Conservation (phyloP, 2,113 vertebrate genomes). For the Corythornis cristatus region DNA sequence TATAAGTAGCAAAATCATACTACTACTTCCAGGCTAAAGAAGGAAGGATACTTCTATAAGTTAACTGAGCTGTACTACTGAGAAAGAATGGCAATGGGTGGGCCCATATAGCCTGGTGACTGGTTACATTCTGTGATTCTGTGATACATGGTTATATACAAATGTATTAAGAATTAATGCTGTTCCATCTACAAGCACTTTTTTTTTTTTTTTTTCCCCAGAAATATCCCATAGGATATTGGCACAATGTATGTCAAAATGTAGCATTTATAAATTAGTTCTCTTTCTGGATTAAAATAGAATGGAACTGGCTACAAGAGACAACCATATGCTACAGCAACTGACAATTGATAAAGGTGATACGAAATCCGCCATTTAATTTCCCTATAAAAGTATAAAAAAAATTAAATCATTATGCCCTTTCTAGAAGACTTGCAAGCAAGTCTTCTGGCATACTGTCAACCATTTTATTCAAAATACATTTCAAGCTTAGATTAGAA, state of each 20-base stretch:
- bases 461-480: slow-evolving; percentile 33
- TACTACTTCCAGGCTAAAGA: background rate
- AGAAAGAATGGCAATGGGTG: background rate
- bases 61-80: background rate
- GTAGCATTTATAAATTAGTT: background rate
- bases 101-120: background rate
- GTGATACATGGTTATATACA: too few relatives aligned
- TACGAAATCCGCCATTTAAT: background rate
- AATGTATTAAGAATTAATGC: background rate
- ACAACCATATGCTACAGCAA: background rate
- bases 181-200: background rate
- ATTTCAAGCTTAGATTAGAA: slow-evolving; percentile 44
- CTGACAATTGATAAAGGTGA: background rate
- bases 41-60: background rate
- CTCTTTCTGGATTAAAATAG: background rate
- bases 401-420: background rate
- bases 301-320: background rate
- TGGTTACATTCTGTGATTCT: too few relatives aligned
- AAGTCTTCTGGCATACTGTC: slow-evolving; percentile 36
- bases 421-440: slow-evolving; percentile 21
- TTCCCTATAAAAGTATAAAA: background rate
- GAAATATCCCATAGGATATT: background rate
- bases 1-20: background rate
- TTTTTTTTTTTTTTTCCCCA: background rate
- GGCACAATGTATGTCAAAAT: background rate